Evolutionary conservation across 2,888 invertebrate species (phyloP), one percentile per base, ranked within the genome.

Genomic region (Drosophila subsilvestris): DNA sequence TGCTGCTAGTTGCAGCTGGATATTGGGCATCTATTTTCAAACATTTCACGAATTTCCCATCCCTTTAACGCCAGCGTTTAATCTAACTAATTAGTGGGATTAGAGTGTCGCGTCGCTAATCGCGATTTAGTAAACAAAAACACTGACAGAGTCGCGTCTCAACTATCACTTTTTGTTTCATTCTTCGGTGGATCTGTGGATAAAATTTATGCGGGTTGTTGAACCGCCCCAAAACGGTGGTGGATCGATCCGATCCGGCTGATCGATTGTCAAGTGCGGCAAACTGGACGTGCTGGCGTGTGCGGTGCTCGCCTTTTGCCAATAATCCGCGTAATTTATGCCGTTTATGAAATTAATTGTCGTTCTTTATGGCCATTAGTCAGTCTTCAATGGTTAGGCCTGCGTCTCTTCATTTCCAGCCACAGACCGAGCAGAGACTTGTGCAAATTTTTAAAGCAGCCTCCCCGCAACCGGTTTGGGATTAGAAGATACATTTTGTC

Each of bases 161-260:
- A 73, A 76, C 76, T 86, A 88, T 86, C 85, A 86, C 88, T 65
- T 75, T 76, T 70, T 51, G 62, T 63, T 73, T 63, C 48, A 80
- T 70, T 66, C 67, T 68, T 62, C 57, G 45, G 20, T 54, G 49
- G 45, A 17, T 25, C 25, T 6, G n/a, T n/a, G n/a, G 25, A 25
- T 56, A 32, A 74, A 81, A 81, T 74, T 71, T 58, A 76, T 85
- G 67, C 78, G 78, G 88, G 86, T 87, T 87, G 72, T 78, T 80
- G 88, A 86, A 85, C 84, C 61, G 76, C 81, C 69, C 50, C 53
- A 63, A 65, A 65, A 75, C 54, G 14, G 2, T 7, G 37, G 14
- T 37, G 37, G 37, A 37, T 32, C 17, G 12, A 12, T 22, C n/a
- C 22, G 48, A 43, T 43, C 12, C 27, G 14, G 57, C 54, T 80